Evolutionary conservation across 2,888 invertebrate species (phyloP).

Genomic region (Dendrolimus pini): DNA sequence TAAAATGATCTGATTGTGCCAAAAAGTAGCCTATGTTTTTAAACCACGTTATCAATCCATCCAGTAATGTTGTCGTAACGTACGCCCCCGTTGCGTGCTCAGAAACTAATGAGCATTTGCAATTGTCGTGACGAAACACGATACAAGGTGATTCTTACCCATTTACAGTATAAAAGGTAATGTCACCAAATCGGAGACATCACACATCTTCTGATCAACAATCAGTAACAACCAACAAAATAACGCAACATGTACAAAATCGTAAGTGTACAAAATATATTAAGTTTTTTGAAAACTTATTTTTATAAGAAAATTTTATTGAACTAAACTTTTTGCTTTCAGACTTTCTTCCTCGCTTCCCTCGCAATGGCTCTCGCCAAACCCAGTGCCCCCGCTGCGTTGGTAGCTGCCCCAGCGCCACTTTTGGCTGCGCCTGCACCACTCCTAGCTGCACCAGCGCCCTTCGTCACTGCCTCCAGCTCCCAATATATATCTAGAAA

Average conservation of each 20-base stretch:
- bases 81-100: constrained; percentile 61
- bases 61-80: constrained; percentile 45
- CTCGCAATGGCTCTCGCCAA: constrained; percentile 48
- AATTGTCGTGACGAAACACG: constrained; percentile 52
- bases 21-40: too few relatives aligned
- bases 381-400: constrained; percentile 49
- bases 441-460: constrained; percentile 38
- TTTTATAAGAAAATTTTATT: background rate
- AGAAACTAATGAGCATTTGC: constrained; percentile 50
- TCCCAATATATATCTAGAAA: constrained; percentile 31
- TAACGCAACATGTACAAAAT: constrained; percentile 55
- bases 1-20: too few relatives aligned
- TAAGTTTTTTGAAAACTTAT: background rate
- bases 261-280: constrained; percentile 31
- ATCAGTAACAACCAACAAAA: constrained; percentile 34
- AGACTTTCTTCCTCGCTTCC: constrained; percentile 53
- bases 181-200: constrained; percentile 47
- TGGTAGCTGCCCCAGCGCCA: constrained; percentile 55
- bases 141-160: constrained; percentile 68
- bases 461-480: constrained; percentile 50
- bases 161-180: constrained; percentile 64
- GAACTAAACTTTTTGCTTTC: constrained; percentile 17
- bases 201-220: constrained; percentile 50
- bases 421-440: constrained; percentile 62
- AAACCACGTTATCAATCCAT: constrained; percentile 31